Evolutionary conservation across 2,113 vertebrate species (phyloP).

Genomic region (cattle (Bos taurus)): ARS-UCD2.0 NC_037350.1:48123001-48123500

Average conservation of each 20-base stretch:
- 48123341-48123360: background rate
- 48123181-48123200: background rate
- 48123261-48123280: background rate
- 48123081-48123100: background rate
- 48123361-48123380: background rate
- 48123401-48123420: background rate
- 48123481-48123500: background rate
- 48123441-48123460: background rate
- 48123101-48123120: background rate
- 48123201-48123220: background rate
- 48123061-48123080: background rate
- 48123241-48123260: background rate
- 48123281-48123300: background rate
- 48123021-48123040: background rate
- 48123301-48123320: background rate
- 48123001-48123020: background rate
- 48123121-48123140: background rate
- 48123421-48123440: background rate
- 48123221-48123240: background rate
- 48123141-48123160: background rate
- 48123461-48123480: background rate
- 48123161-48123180: background rate
- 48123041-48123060: background rate
- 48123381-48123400: background rate
- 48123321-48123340: background rate